These are phyloP conservation scores for Phrynocephalus versicolor DNA, from an alignment of 2,113 vertebrate genomes.

Conservation along the genomic window DNA sequence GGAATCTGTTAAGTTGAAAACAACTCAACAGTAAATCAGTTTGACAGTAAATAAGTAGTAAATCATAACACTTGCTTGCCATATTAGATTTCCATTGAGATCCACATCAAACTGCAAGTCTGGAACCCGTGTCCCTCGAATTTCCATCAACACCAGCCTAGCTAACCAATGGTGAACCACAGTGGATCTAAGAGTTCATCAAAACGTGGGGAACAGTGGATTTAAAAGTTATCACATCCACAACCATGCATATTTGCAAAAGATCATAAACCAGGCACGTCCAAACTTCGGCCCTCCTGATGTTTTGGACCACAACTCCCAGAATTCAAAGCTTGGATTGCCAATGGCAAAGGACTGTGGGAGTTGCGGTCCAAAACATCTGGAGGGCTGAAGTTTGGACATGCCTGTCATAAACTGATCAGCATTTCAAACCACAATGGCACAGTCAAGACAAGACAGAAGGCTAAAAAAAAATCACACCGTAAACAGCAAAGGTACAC, in stretches of 20 bases:
- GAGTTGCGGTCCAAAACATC: no score
- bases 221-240: not conserved
- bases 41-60: no score
- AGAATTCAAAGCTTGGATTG: no score
- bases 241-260: not conserved
- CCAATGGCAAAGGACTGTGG: no score
- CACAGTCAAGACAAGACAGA: not conserved
- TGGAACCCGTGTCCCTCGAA: not conserved
- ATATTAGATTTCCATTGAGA: not conserved
- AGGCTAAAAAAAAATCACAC: accelerated
- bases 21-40: not conserved
- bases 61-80: not conserved
- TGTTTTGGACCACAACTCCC: no score
- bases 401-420: not conserved
- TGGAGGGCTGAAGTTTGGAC: no score
- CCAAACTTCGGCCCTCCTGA: no score
- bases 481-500: not conserved
- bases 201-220: not conserved
- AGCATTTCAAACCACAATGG: not conserved
- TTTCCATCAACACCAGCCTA: not conserved
- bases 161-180: not conserved
- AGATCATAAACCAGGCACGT: not conserved
- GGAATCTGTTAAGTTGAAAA: not conserved
- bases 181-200: not conserved
- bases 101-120: not conserved